A percentile compares a stretch with the other conserved stretches of the same genome.
Conservation (phyloP, 30 jellyfish, hydroid and myxozoan genomes). For the Chrysaora quinquecirrha region DNA sequence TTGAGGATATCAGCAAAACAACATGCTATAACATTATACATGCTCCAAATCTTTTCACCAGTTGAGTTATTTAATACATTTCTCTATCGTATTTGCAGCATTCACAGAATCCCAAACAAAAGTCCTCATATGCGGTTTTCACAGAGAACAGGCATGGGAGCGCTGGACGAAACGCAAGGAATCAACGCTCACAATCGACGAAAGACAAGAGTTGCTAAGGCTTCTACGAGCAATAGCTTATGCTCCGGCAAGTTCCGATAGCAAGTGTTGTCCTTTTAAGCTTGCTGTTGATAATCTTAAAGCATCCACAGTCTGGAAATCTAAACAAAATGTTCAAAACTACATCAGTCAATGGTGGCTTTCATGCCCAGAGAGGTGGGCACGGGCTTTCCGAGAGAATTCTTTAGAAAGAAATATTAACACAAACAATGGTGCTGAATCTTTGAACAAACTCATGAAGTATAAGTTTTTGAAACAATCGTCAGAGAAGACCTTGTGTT, state of each 20-base stretch:
- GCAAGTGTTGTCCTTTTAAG: not conserved
- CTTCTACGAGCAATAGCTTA: slow-evolving; percentile 20
- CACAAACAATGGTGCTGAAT: slow-evolving; percentile 48
- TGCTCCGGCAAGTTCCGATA: slow-evolving; percentile 24
- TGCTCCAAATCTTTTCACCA: not conserved
- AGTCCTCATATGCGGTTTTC: slow-evolving; percentile 36
- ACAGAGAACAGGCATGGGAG: slow-evolving; percentile 54
- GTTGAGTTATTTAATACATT: not conserved
- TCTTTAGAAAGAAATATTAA: slow-evolving; percentile 15
- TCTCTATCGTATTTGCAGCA: not conserved
- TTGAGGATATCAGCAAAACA: not conserved
- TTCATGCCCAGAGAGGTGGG: slow-evolving; percentile 38
- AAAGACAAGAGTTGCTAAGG: slow-evolving; percentile 14
- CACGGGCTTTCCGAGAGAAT: slow-evolving; percentile 26
- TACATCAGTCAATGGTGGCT: slow-evolving; percentile 43
- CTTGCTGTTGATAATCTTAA: slow-evolving; percentile 13
- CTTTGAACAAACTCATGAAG: slow-evolving; percentile 23
- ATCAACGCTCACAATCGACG: not conserved
- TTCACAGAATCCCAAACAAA: slow-evolving; percentile 4
- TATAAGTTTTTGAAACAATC: slow-evolving; percentile 24
- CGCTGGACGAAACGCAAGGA: slow-evolving; percentile 45
- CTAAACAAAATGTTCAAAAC: not conserved
- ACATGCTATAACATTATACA: not conserved
- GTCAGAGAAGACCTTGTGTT: slow-evolving; percentile 30
- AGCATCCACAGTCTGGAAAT: slow-evolving; percentile 17